A percentile compares a stretch with the other conserved stretches of the same genome.
Evolutionary conservation across 92 coral and sea anemone species (phyloP).

Genomic region (Phenganax marumi): DNA sequence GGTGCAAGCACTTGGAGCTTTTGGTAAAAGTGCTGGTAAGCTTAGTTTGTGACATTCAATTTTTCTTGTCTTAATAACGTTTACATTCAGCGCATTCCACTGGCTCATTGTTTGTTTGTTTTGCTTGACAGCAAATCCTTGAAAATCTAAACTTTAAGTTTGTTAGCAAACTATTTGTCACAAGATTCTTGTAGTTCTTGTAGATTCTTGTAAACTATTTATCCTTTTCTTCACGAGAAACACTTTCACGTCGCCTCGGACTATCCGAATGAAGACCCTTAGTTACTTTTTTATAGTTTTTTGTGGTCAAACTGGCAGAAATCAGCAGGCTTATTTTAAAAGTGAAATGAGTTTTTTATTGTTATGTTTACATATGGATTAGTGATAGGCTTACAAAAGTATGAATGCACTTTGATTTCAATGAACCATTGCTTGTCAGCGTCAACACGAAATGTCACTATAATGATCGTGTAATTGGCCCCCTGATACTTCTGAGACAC

Average conservation of each 20-base stretch:
- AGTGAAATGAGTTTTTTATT: constrained; percentile 27
- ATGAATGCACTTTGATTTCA: neutral
- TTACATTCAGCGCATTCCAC: constrained; percentile 19
- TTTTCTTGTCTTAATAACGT: constrained; percentile 24
- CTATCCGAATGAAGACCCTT: neutral
- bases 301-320: neutral
- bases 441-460: neutral
- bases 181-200: no score
- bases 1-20: neutral
- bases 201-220: neutral
- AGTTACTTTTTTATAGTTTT: neutral
- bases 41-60: constrained; percentile 11
- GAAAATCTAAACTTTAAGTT: neutral
- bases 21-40: constrained; percentile 8
- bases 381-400: constrained; percentile 12
- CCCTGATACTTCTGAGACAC: neutral
- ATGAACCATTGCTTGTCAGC: neutral
- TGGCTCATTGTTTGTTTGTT: constrained; percentile 15
- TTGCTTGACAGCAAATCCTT: constrained; percentile 1
- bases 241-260: neutral
- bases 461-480: constrained; percentile 1
- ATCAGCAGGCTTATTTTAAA: constrained; percentile 16
- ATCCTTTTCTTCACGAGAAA: no score
- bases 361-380: constrained; percentile 40
- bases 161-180: neutral